Evolutionary conservation across 2,888 invertebrate genomes (phyloP).

Genomic region (Kuschelorhynchus macadamiae): DNA sequence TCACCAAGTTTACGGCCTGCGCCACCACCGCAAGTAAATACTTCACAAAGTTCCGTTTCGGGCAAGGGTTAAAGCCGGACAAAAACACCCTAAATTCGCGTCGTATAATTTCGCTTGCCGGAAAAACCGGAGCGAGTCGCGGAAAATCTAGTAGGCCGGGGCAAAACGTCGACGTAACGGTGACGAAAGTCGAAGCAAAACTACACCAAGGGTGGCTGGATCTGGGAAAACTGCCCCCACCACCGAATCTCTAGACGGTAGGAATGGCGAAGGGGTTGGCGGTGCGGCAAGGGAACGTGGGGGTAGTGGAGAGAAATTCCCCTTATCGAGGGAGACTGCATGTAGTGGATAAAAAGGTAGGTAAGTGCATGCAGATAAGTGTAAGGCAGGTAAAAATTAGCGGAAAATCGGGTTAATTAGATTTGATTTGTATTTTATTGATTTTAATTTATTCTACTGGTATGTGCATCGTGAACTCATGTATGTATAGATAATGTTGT

Average conservation of each 20-base stretch:
- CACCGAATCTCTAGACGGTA: constrained; percentile 34
- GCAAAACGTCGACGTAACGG: constrained; percentile 21
- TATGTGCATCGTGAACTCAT: too few relatives aligned
- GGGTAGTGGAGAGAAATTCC: constrained; percentile 27
- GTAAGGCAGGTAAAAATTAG: constrained; percentile 25
- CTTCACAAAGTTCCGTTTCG: too few relatives aligned
- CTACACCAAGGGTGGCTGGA: constrained; percentile 50
- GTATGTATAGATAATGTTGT: too few relatives aligned
- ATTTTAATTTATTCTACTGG: too few relatives aligned
- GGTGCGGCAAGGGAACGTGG: constrained; percentile 7
- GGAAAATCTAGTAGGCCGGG: constrained; percentile 10
- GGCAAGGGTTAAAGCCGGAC: too few relatives aligned
- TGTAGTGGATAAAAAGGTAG: constrained; percentile 46
- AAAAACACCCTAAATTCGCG: too few relatives aligned
- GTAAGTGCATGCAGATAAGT: constrained; percentile 43
- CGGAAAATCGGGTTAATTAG: constrained; percentile 8
- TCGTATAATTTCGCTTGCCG: neutral
- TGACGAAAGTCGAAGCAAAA: constrained; percentile 37
- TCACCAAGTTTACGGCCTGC: neutral
- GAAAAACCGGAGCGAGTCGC: constrained; percentile 9
- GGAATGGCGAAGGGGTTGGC: constrained; percentile 28
- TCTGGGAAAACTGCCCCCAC: constrained; percentile 50
- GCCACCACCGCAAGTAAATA: neutral
- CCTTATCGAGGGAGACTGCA: constrained; percentile 36
- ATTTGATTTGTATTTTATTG: too few relatives aligned